Base-by-base conservation (phyloP, 2,888 invertebrate genomes). In the Nephrocerus scutellatus region DNA sequence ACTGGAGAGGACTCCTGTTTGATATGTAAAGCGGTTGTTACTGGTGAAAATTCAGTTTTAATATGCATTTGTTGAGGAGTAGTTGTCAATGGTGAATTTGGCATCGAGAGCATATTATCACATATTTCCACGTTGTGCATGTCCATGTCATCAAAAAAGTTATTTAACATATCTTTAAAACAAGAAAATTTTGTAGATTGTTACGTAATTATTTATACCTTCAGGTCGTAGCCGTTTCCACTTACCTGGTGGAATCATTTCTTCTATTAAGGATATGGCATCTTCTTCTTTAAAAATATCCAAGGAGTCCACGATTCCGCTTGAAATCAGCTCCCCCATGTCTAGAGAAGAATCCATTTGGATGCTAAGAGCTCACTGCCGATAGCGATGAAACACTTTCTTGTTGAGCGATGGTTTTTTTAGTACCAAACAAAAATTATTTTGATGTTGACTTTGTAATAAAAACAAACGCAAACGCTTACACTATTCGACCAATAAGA, bases 401-500 rank as follows among this genome's bases (percentile, higher is more conserved):
- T n/a, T n/a, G n/a, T n/a, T n/a, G n/a, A n/a, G n/a, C n/a, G n/a
- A n/a, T n/a, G n/a, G n/a, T n/a, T n/a, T n/a, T n/a, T n/a, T n/a
- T n/a, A n/a, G n/a, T n/a, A n/a, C n/a, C n/a, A n/a, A n/a, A n/a
- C n/a, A n/a, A n/a, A n/a, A n/a, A n/a, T n/a, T n/a, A n/a, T n/a
- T n/a, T n/a, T n/a, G n/a, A n/a, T n/a, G n/a, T n/a, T n/a, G n/a
- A n/a, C n/a, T n/a, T n/a, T n/a, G n/a, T n/a, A n/a, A n/a, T n/a
- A n/a, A n/a, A n/a, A n/a, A n/a, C n/a, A n/a, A n/a, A n/a, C n/a
- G n/a, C n/a, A n/a, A n/a, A n/a, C n/a, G n/a, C n/a, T n/a, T n/a
- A n/a, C n/a, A n/a, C n/a, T n/a, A n/a, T n/a, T 47, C 49, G 50
- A 52, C 65, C 65, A 65, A 65, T 65, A 63, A 63, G 51, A 60